A percentile compares a stretch with the other conserved stretches of the same genome.
Evolutionary conservation across 2,888 invertebrate species (phyloP).

Genomic region (Apodemia hepburni): DNA sequence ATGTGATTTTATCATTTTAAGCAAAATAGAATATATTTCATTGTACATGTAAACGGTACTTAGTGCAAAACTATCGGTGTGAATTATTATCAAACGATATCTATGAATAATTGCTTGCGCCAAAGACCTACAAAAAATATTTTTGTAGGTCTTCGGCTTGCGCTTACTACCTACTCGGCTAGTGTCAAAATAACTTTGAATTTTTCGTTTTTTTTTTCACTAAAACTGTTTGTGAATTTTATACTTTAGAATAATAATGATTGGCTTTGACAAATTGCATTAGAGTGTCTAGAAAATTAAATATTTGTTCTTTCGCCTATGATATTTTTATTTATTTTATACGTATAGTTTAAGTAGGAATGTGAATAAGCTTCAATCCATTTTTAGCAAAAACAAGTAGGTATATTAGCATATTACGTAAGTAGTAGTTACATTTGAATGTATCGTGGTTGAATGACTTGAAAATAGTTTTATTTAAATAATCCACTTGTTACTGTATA

Average conservation of each 20-base stretch:
- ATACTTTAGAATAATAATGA: background rate
- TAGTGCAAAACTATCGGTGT: background rate
- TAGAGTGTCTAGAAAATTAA: background rate
- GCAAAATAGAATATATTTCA: background rate
- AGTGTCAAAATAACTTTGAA: background rate
- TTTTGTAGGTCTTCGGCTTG: too few species aligned
- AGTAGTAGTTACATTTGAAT: constrained; percentile 24
- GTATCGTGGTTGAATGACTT: constrained; percentile 22
- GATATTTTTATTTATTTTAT: constrained; percentile 8
- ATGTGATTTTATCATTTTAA: background rate
- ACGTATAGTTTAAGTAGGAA: constrained; percentile 8
- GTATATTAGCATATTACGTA: constrained; percentile 29
- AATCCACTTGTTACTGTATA: constrained; percentile 64
- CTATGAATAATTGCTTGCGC: background rate
- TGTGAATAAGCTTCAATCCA: constrained; percentile 29
- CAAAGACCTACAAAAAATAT: too few species aligned
- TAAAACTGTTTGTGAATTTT: constrained; percentile 1
- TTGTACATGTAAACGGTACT: background rate
- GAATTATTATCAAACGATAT: background rate
- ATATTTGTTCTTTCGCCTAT: constrained; percentile 8
- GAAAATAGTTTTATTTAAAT: constrained; percentile 30
- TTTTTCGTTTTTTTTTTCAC: background rate
- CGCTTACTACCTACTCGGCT: too few species aligned
- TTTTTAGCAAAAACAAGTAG: constrained; percentile 50
- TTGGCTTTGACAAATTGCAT: background rate